Conservation (phyloP, 2,797 vertebrate genomes). For the Brachyalestes nurse region DNA sequence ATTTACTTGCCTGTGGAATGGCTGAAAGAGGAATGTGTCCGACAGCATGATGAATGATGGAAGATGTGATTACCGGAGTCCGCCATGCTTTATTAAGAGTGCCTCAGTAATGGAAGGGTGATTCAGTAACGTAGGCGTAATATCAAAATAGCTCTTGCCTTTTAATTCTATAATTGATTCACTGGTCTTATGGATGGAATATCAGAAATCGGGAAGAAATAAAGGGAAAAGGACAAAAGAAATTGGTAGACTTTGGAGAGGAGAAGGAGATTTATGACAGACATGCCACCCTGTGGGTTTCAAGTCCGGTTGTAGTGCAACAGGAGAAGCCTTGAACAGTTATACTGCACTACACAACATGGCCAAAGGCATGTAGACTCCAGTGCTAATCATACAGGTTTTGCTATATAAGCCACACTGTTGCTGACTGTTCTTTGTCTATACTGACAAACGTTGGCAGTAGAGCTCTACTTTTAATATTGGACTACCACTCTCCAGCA, state of each 20-base stretch:
- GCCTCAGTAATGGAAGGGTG: slow-evolving; percentile 7
- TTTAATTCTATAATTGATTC: slow-evolving; percentile 10
- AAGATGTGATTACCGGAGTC: slow-evolving; percentile 7
- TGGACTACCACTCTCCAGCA: too few relatives aligned
- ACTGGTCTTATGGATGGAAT: neutral
- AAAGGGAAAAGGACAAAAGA: neutral
- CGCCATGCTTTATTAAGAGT: slow-evolving; percentile 5
- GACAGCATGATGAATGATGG: neutral
- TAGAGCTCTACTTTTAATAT: too few relatives aligned
- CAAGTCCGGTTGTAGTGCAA: too few relatives aligned
- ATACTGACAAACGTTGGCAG: too few relatives aligned
- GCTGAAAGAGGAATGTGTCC: neutral
- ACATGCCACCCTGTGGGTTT: neutral
- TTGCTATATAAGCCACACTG: too few relatives aligned
- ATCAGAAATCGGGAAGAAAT: neutral
- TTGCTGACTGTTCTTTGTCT: too few relatives aligned
- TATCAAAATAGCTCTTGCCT: neutral
- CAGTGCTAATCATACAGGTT: too few relatives aligned
- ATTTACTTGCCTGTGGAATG: neutral
- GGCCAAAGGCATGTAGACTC: too few relatives aligned
- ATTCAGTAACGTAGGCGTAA: neutral
- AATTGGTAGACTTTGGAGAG: neutral
- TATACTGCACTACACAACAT: too few relatives aligned
- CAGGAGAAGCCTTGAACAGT: too few relatives aligned
- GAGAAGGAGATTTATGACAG: slow-evolving; percentile 4